Evolutionary conservation across 2,113 vertebrate genomes (phyloP), one percentile per base, ranked within the genome.

Genomic region (Bufo bufo): DNA sequence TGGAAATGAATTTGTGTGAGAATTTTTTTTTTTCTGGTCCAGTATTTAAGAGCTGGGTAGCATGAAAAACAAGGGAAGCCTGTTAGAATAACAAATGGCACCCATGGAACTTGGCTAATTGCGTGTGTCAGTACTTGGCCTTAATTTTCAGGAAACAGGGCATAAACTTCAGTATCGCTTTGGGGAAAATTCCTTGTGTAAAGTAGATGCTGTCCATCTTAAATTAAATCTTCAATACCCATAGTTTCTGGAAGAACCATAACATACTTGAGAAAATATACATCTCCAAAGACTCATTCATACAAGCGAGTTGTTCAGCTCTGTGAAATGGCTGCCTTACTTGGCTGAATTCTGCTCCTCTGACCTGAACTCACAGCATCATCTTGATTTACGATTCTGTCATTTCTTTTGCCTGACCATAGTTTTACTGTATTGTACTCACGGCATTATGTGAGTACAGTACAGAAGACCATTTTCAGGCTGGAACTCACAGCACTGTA

Each of bases 131-230:
- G 50, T 72, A 74, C 86, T 82, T 87, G 78, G 63, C 63, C 77
- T 82, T 87, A 72, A 87, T 87, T 72, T 82, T 82, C 52, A 72
- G 50, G 52, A 87, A 87, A 87, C 86, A 87, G 63, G 86, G 77
- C 77, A 86, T 86, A 86, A 86, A 86, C 49, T 87, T 87, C 49
- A 87, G 23, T 81, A 78, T 45, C 17, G 59, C 47, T 78, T 69
- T 80, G 85, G 77, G 85, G 77, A 23, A 86, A 56, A 86, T 78
- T 79, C 59, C n/a, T 69, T 20, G 59, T 63, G n/a, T 23, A 79
- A 52, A 59, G 72, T 81, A 87, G 86, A 78, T 74, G 43, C 43
- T 87, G 86, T 81, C 77, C 63, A 81, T 74, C 58, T 80, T 72
- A 10, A 85, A 54, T 19, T 61, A 56, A 33, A 19, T 12, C 14